phyloP scores from a whole-genome alignment of 2,888 invertebrate genomes.

The Polyommatus icarus region DNA sequence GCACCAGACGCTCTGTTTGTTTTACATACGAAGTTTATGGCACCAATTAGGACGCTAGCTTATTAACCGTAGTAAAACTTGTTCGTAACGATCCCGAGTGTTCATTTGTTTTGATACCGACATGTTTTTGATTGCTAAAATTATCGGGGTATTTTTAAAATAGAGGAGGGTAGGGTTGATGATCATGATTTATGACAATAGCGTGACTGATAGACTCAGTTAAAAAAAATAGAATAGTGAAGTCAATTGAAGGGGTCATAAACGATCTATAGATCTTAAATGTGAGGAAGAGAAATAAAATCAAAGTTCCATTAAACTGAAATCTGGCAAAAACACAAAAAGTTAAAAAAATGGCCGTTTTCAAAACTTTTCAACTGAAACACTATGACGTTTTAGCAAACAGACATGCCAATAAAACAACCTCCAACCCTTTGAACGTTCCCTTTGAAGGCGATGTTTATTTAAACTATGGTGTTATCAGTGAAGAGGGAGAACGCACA shows the following conservation, averaged over 20 bases:
- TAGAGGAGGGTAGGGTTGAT: background rate
- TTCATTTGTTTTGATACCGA: slow-evolving; percentile 55
- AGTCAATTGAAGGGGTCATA: background rate
- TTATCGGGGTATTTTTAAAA: slow-evolving; percentile 8
- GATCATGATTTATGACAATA: background rate
- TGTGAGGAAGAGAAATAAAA: background rate
- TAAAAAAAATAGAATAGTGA: background rate
- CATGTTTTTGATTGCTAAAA: slow-evolving; percentile 33
- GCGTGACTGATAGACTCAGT: background rate
- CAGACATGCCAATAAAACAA: slow-evolving; percentile 6
- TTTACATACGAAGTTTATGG: slow-evolving; percentile 71
- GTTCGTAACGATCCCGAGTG: slow-evolving; percentile 52
- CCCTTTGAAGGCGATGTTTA: slow-evolving; percentile 11
- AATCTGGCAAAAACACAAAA: background rate
- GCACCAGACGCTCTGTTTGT: slow-evolving; percentile 62
- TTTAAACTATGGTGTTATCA: slow-evolving; percentile 34
- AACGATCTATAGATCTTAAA: background rate
- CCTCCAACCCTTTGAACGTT: slow-evolving; percentile 10
- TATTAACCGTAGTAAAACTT: slow-evolving; percentile 70
- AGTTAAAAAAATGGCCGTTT: background rate
- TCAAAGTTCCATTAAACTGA: background rate
- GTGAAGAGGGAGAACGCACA: slow-evolving; percentile 41
- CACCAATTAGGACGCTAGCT: slow-evolving; percentile 65
- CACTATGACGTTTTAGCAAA: background rate
- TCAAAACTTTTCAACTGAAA: background rate